Evolutionary conservation across 2,797 vertebrate species (phyloP), one percentile per base, ranked within the genome.

Genomic region (Tapirus indicus): DNA sequence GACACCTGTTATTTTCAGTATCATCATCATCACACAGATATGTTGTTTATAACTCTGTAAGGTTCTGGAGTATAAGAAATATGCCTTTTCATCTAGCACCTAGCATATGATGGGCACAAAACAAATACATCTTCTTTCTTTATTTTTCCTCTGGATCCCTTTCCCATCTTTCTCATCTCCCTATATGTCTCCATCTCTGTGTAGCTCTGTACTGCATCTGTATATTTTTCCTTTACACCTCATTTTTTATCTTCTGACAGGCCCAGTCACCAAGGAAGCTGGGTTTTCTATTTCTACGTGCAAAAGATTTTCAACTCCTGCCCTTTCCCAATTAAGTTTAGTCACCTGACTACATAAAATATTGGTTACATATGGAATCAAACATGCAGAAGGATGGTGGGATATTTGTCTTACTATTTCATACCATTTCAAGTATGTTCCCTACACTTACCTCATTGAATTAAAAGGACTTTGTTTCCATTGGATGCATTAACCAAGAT

Each of bases 311-410:
- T 91, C 23, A 69, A 56, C 20, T 56, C 17, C 54, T 88, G 20
- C 13, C 52, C n/a, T 91, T 95, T 85, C 25, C n/a, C 87, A 87
- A 44, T 18, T 66, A 69, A 80, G 38, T 47, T 80, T 72, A 93
- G 41, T 66, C 87, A 86, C 29, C 64, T 72, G 12, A n/a, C 29
- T 89, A 21, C 84, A 38, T 38, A 78, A 17, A 94, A 88, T 25
- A n/a, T 58, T 54, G 38, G 56, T 72, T 72, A 88, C 16, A 88
- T 16, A 47, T 27, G 14, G 18, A 95, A 69, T 86, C 60, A 83
- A 87, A 54, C 5, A 18, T 18, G 17, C 29, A 47, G 35, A 77
- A 87, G 41, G 52, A 74, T 80, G 44, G 29, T 58, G 13, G 64
- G n/a, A 44, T 90, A 32, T 77, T 71, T 92, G 35, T 78, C 54